phyloP scores from a whole-genome alignment of 1,140 invertebrate genomes.

The Teleogryllus occipitalis region DNA sequence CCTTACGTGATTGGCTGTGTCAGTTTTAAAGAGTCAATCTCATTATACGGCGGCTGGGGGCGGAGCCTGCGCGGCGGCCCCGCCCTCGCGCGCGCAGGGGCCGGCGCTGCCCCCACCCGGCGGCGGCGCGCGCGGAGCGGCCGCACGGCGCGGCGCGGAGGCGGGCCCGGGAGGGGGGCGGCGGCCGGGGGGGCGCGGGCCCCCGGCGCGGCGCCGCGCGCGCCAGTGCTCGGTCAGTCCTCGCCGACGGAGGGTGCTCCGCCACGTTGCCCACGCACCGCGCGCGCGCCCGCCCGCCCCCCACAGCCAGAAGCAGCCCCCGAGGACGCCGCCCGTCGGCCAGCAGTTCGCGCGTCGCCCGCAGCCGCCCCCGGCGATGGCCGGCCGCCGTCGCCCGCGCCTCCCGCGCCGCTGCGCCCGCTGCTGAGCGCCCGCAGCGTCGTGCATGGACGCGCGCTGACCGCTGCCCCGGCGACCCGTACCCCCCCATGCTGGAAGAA shows the following conservation, averaged over 20 bases:
- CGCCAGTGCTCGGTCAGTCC: slow-evolving; percentile 7
- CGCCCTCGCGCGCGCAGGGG: slow-evolving; percentile 9
- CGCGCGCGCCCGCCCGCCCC: background rate
- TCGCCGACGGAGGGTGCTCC: background rate
- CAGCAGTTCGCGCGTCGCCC: background rate
- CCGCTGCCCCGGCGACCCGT: too few species aligned
- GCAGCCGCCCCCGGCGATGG: background rate
- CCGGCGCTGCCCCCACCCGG: background rate
- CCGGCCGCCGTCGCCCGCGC: too few species aligned
- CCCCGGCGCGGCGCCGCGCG: background rate
- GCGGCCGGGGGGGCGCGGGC: background rate
- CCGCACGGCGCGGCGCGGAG: background rate
- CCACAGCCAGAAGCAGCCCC: background rate
- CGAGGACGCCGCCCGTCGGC: background rate
- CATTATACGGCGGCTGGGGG: slow-evolving; percentile 14
- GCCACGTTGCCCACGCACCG: background rate
- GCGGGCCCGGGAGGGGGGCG: background rate
- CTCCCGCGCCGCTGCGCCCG: background rate
- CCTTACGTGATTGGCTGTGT: slow-evolving; percentile 3
- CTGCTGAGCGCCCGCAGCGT: background rate
- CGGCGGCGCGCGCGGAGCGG: background rate
- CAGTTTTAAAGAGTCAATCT: slow-evolving; percentile 17
- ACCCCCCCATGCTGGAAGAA: slow-evolving; percentile 14
- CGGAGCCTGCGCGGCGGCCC: background rate
- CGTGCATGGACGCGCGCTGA: background rate